Evolutionary conservation across 2,888 invertebrate species (phyloP).

Genomic region (Tenthredo livida): DNA sequence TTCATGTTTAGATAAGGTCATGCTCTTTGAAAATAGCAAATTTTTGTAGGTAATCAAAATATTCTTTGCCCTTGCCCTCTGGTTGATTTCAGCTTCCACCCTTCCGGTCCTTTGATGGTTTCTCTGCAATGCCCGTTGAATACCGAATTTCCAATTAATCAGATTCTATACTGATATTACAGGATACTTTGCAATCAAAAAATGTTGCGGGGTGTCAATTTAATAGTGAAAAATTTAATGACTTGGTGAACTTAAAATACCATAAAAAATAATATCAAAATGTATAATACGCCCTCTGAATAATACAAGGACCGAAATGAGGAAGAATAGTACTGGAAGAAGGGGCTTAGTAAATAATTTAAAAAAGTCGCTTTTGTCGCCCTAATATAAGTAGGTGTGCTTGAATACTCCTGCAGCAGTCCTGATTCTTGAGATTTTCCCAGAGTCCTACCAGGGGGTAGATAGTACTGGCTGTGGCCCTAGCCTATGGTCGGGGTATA

Average conservation of each 20-base stretch:
- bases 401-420: not conserved
- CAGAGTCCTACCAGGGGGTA: not conserved
- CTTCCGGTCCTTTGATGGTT: not conserved
- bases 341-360: not conserved
- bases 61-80: not conserved
- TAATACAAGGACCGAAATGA: not conserved
- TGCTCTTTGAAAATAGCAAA: not conserved
- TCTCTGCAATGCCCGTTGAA: not conserved
- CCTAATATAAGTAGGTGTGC: not conserved
- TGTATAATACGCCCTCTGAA: not conserved
- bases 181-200: not conserved
- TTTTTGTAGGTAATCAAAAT: not conserved
- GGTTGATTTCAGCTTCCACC: not conserved
- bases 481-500: constrained; percentile 13
- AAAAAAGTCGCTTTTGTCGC: not conserved
- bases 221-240: not conserved
- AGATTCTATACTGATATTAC: not conserved
- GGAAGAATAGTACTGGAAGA: not conserved
- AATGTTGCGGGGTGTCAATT: not conserved
- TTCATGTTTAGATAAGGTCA: not conserved
- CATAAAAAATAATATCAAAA: not conserved
- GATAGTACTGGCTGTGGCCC: not conserved
- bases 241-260: not conserved
- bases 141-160: not conserved
- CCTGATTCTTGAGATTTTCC: constrained; percentile 3